phyloP scores from a whole-genome alignment of 2,888 invertebrate genomes.

The Horisme vitalbata region DNA sequence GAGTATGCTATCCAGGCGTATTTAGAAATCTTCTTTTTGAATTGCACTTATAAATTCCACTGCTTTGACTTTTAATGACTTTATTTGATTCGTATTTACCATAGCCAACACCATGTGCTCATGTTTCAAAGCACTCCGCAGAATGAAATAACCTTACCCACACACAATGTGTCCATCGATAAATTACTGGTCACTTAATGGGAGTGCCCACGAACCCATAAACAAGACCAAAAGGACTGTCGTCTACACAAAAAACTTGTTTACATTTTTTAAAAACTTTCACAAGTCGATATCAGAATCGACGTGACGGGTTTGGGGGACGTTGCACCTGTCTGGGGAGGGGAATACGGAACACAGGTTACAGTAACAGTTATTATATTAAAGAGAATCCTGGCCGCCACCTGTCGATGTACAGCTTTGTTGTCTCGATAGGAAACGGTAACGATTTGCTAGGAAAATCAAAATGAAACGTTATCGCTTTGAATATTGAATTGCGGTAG shows the following conservation, averaged over 20 bases:
- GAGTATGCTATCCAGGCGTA: too few species aligned
- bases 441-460: slow-evolving; percentile 14
- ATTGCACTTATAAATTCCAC: too few species aligned
- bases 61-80: too few species aligned
- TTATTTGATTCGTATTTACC: too few species aligned
- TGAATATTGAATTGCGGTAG: slow-evolving; percentile 9
- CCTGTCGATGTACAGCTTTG: slow-evolving; percentile 50
- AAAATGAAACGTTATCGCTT: slow-evolving; percentile 18
- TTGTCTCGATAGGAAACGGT: slow-evolving; percentile 39
- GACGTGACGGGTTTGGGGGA: slow-evolving; percentile 45
- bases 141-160: slow-evolving; percentile 20
- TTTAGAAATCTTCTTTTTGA: too few species aligned
- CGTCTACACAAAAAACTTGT: slow-evolving; percentile 27
- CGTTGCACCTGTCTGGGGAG: slow-evolving; percentile 55
- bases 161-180: slow-evolving; percentile 27
- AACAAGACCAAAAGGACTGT: slow-evolving; percentile 26
- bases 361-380: slow-evolving; percentile 18
- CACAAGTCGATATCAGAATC: slow-evolving; percentile 32
- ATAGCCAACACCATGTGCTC: too few species aligned
- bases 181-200: slow-evolving; percentile 24
- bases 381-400: slow-evolving; percentile 38
- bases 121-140: slow-evolving; percentile 11
- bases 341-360: slow-evolving; percentile 19
- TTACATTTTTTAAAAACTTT: slow-evolving; percentile 34
- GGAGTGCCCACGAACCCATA: slow-evolving; percentile 25